Conservation (phyloP, 2,888 invertebrate species). For the Synergus laeviventris region DNA sequence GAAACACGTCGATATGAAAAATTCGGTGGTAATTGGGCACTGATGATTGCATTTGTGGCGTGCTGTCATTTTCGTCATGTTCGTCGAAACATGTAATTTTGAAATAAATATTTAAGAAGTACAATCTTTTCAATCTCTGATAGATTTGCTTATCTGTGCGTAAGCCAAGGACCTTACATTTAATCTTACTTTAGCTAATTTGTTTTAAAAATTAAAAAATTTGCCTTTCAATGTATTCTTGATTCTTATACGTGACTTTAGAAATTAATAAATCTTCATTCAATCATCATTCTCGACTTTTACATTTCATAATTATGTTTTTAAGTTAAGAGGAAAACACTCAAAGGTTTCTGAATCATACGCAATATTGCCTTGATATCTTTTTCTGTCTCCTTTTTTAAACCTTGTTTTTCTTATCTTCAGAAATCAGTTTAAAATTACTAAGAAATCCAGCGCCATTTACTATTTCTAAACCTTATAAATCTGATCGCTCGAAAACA, state of each 20-base stretch:
- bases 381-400: not conserved
- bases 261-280: conserved; percentile 27
- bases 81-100: conserved; percentile 60
- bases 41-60: conserved; percentile 48
- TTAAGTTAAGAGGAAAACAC: not conserved
- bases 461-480: not conserved
- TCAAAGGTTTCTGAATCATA: not conserved
- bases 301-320: not conserved
- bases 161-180: not conserved
- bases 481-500: not conserved
- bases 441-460: not conserved
- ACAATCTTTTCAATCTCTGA: not conserved
- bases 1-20: not conserved
- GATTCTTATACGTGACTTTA: conserved; percentile 33
- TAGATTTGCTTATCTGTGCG: not conserved
- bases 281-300: conserved; percentile 13
- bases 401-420: not conserved
- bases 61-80: conserved; percentile 50
- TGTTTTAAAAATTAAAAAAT: conserved; percentile 31
- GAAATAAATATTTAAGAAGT: conserved; percentile 72
- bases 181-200: conserved; percentile 24
- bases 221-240: conserved; percentile 35
- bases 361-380: not conserved
- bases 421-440: not conserved
- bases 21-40: conserved; percentile 9